phyloP scores from a whole-genome alignment of 2,113 vertebrate species.

The Coptodon rendalli region DNA sequence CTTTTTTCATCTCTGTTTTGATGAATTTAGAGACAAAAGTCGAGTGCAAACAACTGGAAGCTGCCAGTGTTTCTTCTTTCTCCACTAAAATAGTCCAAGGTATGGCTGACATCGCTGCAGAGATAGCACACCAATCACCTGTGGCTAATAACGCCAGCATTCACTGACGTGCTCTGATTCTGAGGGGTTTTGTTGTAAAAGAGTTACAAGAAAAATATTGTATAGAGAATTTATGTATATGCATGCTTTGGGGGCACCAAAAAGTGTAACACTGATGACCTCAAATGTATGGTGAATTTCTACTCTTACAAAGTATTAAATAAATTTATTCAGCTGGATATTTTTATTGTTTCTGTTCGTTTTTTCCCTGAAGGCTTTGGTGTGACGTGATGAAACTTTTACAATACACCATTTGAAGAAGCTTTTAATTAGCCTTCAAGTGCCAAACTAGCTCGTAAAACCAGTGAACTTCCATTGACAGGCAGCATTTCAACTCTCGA shows the following conservation, averaged over 20 bases:
- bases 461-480: background rate
- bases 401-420: background rate
- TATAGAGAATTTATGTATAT: conserved; percentile 29
- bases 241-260: conserved; percentile 46
- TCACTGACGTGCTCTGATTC: conserved; percentile 30
- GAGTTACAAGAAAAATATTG: background rate
- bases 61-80: conserved; percentile 76
- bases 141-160: background rate
- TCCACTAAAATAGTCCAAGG: conserved; percentile 60
- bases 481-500: background rate
- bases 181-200: conserved; percentile 9
- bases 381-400: background rate
- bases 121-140: conserved; percentile 6
- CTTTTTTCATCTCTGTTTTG: conserved; percentile 62
- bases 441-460: background rate
- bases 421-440: background rate
- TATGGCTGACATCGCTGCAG: conserved; percentile 35
- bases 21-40: conserved; percentile 73
- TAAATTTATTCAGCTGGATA: conserved; percentile 54
- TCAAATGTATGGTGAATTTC: conserved; percentile 63
- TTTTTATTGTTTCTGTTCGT: conserved; percentile 18
- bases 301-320: conserved; percentile 49
- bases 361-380: background rate
- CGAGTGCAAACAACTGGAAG: conserved; percentile 65
- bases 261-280: conserved; percentile 42